Base-by-base conservation (phyloP, 2,113 vertebrate genomes). In the Panthera leo region DNA sequence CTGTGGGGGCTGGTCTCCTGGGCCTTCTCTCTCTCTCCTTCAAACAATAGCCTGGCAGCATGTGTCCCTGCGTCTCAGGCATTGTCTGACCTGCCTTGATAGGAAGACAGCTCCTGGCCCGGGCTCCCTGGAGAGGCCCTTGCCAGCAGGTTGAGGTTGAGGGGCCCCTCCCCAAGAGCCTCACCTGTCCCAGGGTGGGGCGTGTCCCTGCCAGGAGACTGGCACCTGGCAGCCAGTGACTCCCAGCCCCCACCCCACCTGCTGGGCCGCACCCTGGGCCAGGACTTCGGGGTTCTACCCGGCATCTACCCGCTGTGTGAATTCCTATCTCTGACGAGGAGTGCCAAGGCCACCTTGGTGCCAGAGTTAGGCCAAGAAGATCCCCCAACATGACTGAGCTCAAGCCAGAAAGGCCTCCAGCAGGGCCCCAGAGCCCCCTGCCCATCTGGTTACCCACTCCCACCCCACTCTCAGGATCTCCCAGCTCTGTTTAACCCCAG, bases 41-140 rank as follows among this genome's bases (percentile, higher is more conserved):
- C 45, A 82, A 91, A 97, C 97, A 97, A 97, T 85, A 90, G 95
- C 48, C 68, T 58, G 58, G 42, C 10, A 4, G 70, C 4, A 0
- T 11, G 48, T 53, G 93, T 76, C 76, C 92, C 88, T 65, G 78
- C 5, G 58, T 61, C 85, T 70, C 71, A 29, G 92, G 78, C 97
- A 95, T 93, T 97, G 97, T 97, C 91, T 82, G 45, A 78, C 67
- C 48, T 2, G 15, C 68, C 15, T 21, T 0, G 11, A 73, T 9
- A 31, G 65, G 53, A 36, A 97, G 51, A 92, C 92, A 85, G 86
- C 85, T 94, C 76, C 83, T 8, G 7, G 51, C 34, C 68, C 25
- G 0, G 61, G 71, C n/a, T 95, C 86, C 92, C 86, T 7, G 0
- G 79, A 86, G 71, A 83, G 95, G 84, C 68, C 55, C 80, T 83